A percentile compares a stretch with the other conserved stretches of the same genome.
Conservation (phyloP, 2,888 invertebrate species). For the Drosophila recens region DNA sequence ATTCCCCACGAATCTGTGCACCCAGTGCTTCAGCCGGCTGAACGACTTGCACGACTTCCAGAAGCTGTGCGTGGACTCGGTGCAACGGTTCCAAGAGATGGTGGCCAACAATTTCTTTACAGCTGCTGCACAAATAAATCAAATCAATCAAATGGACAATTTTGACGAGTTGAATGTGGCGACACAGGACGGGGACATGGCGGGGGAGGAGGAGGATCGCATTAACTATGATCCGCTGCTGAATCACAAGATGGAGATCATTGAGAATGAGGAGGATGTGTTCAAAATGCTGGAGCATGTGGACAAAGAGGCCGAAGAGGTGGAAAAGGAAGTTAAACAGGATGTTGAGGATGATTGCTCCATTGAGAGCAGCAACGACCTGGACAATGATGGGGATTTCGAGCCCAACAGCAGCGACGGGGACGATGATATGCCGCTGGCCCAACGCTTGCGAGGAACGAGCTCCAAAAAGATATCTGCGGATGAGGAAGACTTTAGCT, state of each 20-base stretch:
- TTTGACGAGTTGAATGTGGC: slow-evolving; percentile 65
- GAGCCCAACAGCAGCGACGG: slow-evolving; percentile 67
- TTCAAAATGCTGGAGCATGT: slow-evolving; percentile 83
- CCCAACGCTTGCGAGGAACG: slow-evolving; percentile 60
- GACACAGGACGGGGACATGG: slow-evolving; percentile 54
- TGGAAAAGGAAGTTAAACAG: slow-evolving; percentile 58
- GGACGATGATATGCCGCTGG: slow-evolving; percentile 80
- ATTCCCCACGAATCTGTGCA: slow-evolving; percentile 80
- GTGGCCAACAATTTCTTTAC: slow-evolving; percentile 56
- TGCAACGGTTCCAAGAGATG: slow-evolving; percentile 74
- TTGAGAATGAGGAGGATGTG: slow-evolving; percentile 83
- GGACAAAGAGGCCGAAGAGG: slow-evolving; percentile 77
- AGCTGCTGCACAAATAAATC: slow-evolving; percentile 20
- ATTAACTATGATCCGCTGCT: slow-evolving; percentile 80
- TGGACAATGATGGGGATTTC: slow-evolving; percentile 70
- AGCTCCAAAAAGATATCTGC: slow-evolving; percentile 2
- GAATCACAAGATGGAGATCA: slow-evolving; percentile 81
- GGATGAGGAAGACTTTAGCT: slow-evolving; percentile 46
- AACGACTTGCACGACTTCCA: slow-evolving; percentile 82
- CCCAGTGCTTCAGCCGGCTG: slow-evolving; percentile 74
- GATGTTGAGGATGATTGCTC: slow-evolving; percentile 53
- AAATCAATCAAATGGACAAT: slow-evolving; percentile 48
- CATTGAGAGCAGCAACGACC: slow-evolving; percentile 59
- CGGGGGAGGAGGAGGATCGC: slow-evolving; percentile 78
- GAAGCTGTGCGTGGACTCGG: slow-evolving; percentile 78